phyloP scores from a whole-genome alignment of 2,888 invertebrate genomes.

The Chaetoderma sp. region DNA sequence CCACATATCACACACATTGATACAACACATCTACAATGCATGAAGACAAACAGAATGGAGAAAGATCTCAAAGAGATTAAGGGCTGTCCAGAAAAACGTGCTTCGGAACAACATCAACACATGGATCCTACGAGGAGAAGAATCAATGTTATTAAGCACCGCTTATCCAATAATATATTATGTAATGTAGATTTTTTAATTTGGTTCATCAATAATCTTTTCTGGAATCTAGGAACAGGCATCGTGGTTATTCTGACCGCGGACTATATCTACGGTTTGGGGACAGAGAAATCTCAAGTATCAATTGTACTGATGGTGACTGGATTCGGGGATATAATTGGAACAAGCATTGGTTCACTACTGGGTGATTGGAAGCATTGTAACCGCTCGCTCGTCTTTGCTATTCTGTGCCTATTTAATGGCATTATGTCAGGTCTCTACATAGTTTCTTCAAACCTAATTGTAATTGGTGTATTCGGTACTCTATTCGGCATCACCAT shows the following conservation, averaged over 20 bases:
- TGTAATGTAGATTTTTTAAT: slow-evolving; percentile 44
- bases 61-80: too few species aligned
- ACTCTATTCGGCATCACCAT: slow-evolving; percentile 46
- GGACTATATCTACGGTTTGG: slow-evolving; percentile 43
- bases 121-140: too few species aligned
- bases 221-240: slow-evolving; percentile 52
- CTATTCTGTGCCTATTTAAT: slow-evolving; percentile 43
- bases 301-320: slow-evolving; percentile 40
- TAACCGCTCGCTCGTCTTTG: slow-evolving; percentile 43
- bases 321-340: slow-evolving; percentile 48
- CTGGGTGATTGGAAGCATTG: slow-evolving; percentile 46
- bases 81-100: too few species aligned
- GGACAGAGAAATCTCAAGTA: slow-evolving; percentile 41
- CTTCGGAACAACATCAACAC: too few species aligned
- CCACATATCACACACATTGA: too few species aligned
- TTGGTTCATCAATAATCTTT: slow-evolving; percentile 54
- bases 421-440: slow-evolving; percentile 40
- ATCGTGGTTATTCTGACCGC: slow-evolving; percentile 48
- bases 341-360: slow-evolving; percentile 50
- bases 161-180: too few species aligned
- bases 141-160: too few species aligned
- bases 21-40: too few species aligned
- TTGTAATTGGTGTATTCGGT: slow-evolving; percentile 17
- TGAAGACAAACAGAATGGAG: too few species aligned
- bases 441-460: not conserved